Conservation (phyloP, 2,888 invertebrate species). For the Psylliodes chrysocephalus region DNA sequence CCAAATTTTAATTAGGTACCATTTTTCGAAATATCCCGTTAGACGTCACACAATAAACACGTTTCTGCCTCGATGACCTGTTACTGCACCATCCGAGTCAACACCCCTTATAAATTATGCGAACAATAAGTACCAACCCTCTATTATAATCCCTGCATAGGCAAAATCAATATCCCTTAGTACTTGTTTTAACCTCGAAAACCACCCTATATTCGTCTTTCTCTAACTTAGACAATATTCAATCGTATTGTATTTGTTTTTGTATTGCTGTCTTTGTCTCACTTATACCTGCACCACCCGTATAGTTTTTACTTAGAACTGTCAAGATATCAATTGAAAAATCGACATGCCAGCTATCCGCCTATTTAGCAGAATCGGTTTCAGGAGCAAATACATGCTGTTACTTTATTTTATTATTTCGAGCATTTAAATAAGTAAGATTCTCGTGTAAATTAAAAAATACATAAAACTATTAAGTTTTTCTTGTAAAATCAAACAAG, state of each 20-base stretch:
- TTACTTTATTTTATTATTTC: too few relatives aligned
- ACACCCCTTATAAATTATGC: constrained; percentile 11
- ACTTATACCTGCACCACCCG: constrained; percentile 43
- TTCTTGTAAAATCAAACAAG: too few relatives aligned
- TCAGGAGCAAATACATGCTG: too few relatives aligned
- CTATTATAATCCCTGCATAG: neutral
- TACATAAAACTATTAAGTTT: too few relatives aligned
- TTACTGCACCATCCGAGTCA: neutral
- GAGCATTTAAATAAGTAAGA: too few relatives aligned
- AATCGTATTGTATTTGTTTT: neutral
- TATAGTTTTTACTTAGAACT: constrained; percentile 38
- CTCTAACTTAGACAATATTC: neutral
- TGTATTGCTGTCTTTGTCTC: neutral
- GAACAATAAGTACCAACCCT: constrained; percentile 2
- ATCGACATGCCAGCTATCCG: constrained; percentile 45
- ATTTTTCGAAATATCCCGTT: too few relatives aligned
- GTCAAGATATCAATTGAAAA: constrained; percentile 46
- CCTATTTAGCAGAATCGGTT: constrained; percentile 28
- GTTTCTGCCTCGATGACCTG: neutral
- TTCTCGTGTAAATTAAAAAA: too few relatives aligned
- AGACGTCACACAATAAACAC: too few relatives aligned
- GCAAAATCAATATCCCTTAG: neutral
- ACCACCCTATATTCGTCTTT: neutral
- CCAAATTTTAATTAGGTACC: too few relatives aligned
- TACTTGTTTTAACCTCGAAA: constrained; percentile 11